A percentile compares a stretch with the other conserved stretches of the same genome.
phyloP scores from a whole-genome alignment of 2,797 vertebrate genomes.

The Discoglossus pictus region DNA sequence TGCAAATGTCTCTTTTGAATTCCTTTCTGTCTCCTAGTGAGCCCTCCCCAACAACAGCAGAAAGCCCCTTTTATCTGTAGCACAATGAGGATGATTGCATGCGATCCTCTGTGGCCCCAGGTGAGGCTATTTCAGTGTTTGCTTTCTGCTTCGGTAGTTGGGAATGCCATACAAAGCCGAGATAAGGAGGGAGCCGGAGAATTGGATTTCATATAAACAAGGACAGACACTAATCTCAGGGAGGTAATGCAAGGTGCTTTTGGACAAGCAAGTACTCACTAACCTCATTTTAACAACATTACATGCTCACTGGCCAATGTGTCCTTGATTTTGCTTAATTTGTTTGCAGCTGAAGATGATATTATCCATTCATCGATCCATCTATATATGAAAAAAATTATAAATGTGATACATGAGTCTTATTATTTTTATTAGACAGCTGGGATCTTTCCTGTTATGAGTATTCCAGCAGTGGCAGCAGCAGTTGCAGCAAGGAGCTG shows the following conservation, averaged over 20 bases:
- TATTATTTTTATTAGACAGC: no score
- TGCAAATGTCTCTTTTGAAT: not conserved
- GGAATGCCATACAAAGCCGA: not conserved
- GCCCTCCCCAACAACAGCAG: not conserved
- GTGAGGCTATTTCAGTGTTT: slow-evolving; percentile 24
- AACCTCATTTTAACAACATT: not conserved
- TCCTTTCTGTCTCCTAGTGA: not conserved
- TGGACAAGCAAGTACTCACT: not conserved
- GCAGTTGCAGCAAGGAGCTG: no score
- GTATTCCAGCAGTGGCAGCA: no score
- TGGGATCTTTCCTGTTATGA: no score
- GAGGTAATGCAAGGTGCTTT: not conserved
- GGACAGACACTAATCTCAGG: not conserved
- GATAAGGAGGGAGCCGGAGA: not conserved
- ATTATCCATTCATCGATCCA: no score
- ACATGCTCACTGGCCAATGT: no score
- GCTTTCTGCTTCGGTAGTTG: slow-evolving; percentile 17
- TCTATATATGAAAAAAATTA: no score
- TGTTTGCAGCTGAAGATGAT: no score
- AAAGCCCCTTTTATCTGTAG: slow-evolving; percentile 23
- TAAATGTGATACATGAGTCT: no score
- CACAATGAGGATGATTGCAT: slow-evolving; percentile 20
- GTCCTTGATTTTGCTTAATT: no score
- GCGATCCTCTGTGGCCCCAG: slow-evolving; percentile 34
- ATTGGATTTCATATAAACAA: slow-evolving; percentile 2